Percentiles rank a stretch among this genome's conserved stretches.
Evolutionary conservation across 2,797 vertebrate genomes (phyloP).

Genomic region (Neopelma chrysocephalum): DNA sequence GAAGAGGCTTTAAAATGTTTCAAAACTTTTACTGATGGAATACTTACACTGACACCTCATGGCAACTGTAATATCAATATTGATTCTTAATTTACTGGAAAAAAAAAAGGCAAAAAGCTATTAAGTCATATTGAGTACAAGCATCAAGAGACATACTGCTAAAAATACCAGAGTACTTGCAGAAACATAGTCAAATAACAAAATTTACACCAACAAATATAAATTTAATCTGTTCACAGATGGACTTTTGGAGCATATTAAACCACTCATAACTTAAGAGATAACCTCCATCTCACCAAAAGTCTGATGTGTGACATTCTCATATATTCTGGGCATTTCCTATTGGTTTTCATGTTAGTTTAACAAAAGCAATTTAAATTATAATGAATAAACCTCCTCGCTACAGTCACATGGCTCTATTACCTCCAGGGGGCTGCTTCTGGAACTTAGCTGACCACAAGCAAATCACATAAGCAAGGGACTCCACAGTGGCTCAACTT

Average conservation of each 20-base stretch:
- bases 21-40: background rate
- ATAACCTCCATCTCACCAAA: background rate
- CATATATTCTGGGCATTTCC: background rate
- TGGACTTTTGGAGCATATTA: background rate
- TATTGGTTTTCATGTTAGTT: background rate
- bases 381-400: background rate
- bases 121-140: background rate
- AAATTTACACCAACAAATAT: background rate
- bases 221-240: background rate
- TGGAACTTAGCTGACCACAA: background rate
- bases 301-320: background rate
- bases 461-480: background rate
- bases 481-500: background rate
- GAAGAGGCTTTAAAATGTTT: background rate
- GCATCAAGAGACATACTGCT: background rate
- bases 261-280: background rate
- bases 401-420: background rate
- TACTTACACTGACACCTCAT: conserved; percentile 98
- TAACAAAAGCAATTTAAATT: background rate
- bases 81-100: conserved; percentile 93
- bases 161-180: background rate
- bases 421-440: background rate
- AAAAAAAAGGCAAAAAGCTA: conserved; percentile 37
- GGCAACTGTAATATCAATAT: conserved; percentile 96
- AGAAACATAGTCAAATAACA: background rate